phyloP scores from a whole-genome alignment of 2,113 vertebrate species.

The Antechinus flavipes region DNA sequence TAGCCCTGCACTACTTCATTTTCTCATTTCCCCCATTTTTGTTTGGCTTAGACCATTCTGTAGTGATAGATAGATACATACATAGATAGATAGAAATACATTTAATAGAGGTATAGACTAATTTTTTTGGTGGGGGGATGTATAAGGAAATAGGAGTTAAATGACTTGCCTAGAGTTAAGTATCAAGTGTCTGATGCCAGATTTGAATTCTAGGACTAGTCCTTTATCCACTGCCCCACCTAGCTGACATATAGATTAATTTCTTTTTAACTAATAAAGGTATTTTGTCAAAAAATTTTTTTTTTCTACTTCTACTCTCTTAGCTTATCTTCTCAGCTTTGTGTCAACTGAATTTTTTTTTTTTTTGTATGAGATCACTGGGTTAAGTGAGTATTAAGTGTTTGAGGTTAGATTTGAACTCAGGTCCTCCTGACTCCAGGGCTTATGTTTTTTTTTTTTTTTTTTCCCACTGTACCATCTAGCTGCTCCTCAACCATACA shows the following conservation, averaged over 20 bases:
- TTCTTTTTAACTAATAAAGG: neutral
- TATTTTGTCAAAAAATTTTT: neutral
- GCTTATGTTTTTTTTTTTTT: too few species aligned
- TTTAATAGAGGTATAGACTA: neutral
- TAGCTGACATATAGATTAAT: too few species aligned
- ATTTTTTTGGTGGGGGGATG: neutral
- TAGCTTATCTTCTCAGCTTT: neutral
- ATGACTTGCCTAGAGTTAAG: too few species aligned
- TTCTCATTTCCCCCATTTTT: neutral
- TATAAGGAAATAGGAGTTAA: too few species aligned
- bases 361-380: too few species aligned
- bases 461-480: too few species aligned
- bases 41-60: neutral
- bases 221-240: too few species aligned
- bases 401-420: too few species aligned
- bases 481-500: neutral
- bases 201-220: too few species aligned
- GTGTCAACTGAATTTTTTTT: neutral
- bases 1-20: neutral
- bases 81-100: neutral
- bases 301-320: neutral
- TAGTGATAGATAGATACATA: neutral
- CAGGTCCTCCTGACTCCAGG: too few species aligned
- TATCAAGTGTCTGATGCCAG: too few species aligned
- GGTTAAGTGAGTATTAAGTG: too few species aligned